Conservation (phyloP, 1,140 invertebrate species). For the Atta colombica region DNA sequence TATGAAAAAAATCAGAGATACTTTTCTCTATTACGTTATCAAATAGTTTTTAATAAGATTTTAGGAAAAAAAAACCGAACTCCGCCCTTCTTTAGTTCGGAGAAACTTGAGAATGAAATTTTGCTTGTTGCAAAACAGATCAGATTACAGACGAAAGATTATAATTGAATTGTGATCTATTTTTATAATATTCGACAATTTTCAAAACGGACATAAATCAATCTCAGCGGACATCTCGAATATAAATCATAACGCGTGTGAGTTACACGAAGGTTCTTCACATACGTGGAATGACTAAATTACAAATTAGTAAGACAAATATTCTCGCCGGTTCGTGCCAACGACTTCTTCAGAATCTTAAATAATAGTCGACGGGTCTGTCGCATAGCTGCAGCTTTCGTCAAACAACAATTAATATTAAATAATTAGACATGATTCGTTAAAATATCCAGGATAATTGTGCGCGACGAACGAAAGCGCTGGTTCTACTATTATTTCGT, state of each 20-base stretch:
- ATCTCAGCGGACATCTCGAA: background rate
- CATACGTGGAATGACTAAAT: conserved; percentile 54
- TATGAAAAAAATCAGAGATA: too few species aligned
- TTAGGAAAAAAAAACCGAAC: too few species aligned
- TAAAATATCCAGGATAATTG: conserved; percentile 80
- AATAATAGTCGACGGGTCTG: conserved; percentile 56
- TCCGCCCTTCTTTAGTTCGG: too few species aligned
- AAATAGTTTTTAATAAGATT: too few species aligned
- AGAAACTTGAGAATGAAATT: too few species aligned
- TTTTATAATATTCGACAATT: background rate
- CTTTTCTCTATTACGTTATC: too few species aligned
- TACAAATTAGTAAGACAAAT: conserved; percentile 68
- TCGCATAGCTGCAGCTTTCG: background rate
- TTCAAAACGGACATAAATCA: conserved; percentile 28
- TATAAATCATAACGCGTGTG: conserved; percentile 45
- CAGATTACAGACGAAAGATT: too few species aligned
- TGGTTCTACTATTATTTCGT: conserved; percentile 56
- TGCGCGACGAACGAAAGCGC: conserved; percentile 60
- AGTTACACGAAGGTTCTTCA: background rate
- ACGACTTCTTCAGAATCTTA: conserved; percentile 49
- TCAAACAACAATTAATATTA: conserved; percentile 82
- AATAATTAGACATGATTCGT: conserved; percentile 84
- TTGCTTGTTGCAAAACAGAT: too few species aligned
- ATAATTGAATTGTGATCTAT: conserved; percentile 9
- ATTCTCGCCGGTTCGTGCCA: conserved; percentile 28